These are phyloP conservation scores for Metopolophium dirhodum DNA, from an alignment of 1,140 invertebrate species.

Conservation along the genomic window DNA sequence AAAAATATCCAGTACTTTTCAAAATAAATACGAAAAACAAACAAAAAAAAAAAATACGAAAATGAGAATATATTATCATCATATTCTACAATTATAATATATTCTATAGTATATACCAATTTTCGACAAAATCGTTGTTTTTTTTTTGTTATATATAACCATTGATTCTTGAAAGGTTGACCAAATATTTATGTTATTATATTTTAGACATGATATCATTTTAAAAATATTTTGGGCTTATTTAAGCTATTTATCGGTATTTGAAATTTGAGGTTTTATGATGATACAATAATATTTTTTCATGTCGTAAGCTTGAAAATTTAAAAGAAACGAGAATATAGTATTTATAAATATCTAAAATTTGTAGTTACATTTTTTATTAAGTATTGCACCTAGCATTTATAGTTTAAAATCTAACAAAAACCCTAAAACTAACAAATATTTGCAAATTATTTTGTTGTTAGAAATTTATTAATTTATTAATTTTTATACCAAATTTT, in stretches of 20 bases:
- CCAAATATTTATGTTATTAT: background rate
- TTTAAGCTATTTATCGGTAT: background rate
- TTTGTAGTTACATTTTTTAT: no score
- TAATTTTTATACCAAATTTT: no score
- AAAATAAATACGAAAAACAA: background rate
- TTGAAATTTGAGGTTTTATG: background rate
- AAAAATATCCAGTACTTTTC: background rate
- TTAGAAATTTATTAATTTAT: no score
- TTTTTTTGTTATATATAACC: background rate
- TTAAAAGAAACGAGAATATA: background rate
- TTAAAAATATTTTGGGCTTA: background rate
- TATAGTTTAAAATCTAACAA: no score
- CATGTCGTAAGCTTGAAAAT: background rate
- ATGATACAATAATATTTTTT: background rate
- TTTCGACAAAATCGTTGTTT: background rate
- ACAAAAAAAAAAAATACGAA: background rate
- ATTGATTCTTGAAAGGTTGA: background rate
- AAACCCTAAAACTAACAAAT: no score
- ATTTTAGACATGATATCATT: background rate
- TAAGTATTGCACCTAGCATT: no score
- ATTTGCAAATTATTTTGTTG: no score
- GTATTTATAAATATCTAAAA: no score
- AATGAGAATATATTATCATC: background rate
- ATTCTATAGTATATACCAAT: background rate
- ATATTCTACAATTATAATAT: no score